phyloP scores from a whole-genome alignment of 1,140 invertebrate genomes.

The Tetraneura akinire region DNA sequence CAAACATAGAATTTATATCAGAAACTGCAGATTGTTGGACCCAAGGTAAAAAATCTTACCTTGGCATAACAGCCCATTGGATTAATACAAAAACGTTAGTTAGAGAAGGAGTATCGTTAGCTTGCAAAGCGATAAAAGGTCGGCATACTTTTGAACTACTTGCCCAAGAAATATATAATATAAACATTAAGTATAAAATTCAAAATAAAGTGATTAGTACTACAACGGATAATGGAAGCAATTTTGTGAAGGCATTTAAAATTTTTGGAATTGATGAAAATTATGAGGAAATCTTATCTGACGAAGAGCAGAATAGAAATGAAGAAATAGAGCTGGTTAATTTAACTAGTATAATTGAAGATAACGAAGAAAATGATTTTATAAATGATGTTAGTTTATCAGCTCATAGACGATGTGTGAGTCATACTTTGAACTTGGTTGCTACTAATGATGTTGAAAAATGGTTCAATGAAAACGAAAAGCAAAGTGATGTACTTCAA shows the following conservation, averaged over 20 bases:
- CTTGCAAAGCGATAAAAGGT: neutral
- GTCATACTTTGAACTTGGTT: neutral
- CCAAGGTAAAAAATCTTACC: conserved; percentile 9
- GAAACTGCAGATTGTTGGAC: neutral
- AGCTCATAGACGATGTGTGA: neutral
- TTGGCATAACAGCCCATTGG: neutral
- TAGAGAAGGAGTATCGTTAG: neutral
- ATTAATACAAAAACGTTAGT: neutral
- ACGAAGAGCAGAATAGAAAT: too few relatives aligned
- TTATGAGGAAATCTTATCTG: too few relatives aligned
- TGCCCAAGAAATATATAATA: neutral
- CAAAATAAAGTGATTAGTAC: neutral
- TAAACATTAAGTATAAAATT: neutral
- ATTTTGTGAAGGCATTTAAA: neutral
- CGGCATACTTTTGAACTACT: neutral
- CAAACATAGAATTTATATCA: neutral
- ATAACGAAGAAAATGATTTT: neutral
- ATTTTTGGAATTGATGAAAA: too few relatives aligned
- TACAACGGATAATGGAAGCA: neutral
- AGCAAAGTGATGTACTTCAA: neutral
- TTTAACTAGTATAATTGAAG: too few relatives aligned
- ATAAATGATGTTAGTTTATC: neutral
- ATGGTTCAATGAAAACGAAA: neutral
- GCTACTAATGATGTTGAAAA: neutral
- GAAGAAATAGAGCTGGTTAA: too few relatives aligned